These are phyloP conservation scores for Polyergus mexicanus DNA, from an alignment of 1,140 invertebrate species.

Conservation along the genomic window DNA sequence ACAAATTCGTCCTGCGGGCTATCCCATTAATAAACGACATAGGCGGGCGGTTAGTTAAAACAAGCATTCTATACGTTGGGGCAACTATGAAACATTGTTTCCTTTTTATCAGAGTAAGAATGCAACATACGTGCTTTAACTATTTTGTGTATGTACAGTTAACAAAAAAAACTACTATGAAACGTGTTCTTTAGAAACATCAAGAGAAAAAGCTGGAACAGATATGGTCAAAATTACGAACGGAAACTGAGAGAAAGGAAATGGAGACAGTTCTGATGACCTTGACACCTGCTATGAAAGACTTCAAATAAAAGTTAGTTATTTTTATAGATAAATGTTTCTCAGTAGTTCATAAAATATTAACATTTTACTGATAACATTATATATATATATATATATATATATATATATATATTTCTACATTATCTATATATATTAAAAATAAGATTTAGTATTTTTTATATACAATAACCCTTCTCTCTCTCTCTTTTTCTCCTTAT, in stretches of 20 bases:
- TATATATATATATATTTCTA: neutral
- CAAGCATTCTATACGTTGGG: slow-evolving; percentile 90
- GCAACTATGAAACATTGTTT: slow-evolving; percentile 93
- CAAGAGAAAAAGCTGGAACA: slow-evolving; percentile 88
- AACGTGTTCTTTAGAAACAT: slow-evolving; percentile 85
- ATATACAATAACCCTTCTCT: neutral
- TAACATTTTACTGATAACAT: neutral
- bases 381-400: too few species aligned
- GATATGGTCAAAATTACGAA: slow-evolving; percentile 87
- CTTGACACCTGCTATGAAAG: slow-evolving; percentile 81
- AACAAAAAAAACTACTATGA: neutral
- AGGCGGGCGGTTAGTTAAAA: slow-evolving; percentile 87
- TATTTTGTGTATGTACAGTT: neutral
- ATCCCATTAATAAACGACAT: slow-evolving; percentile 90
- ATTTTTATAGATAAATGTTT: neutral
- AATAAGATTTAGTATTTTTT: neutral
- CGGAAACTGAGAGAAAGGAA: slow-evolving; percentile 81
- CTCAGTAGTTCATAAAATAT: neutral
- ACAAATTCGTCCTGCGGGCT: slow-evolving; percentile 89
- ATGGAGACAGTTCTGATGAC: slow-evolving; percentile 83
- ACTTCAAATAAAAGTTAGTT: slow-evolving; percentile 74
- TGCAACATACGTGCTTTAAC: neutral
- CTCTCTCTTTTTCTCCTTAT: too few species aligned
- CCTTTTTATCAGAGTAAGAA: slow-evolving; percentile 88
- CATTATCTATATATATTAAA: neutral